These are phyloP conservation scores for Macrotrachela quadricornifera DNA, from an alignment of 1,140 invertebrate genomes.

Conservation along the genomic window DNA sequence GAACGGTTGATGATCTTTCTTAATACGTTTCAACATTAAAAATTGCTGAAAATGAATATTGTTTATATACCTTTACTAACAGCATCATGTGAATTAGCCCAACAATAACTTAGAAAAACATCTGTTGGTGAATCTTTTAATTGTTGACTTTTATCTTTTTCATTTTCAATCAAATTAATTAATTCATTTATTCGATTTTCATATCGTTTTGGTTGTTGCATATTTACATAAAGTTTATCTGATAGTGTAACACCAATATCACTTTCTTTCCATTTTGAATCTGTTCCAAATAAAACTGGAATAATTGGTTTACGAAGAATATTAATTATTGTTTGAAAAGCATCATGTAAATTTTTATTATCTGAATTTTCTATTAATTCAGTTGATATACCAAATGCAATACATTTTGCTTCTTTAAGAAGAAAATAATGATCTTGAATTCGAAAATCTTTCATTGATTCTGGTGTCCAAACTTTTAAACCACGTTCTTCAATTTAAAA, in stretches of 20 bases:
- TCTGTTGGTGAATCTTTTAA: constrained; percentile 2
- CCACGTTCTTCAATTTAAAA: background rate
- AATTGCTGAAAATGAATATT: too few species aligned
- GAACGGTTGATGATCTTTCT: too few species aligned
- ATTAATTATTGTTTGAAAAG: too few species aligned
- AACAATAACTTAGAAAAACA: constrained; percentile 8
- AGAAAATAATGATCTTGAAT: too few species aligned
- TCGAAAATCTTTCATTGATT: background rate
- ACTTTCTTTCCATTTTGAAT: constrained; percentile 17
- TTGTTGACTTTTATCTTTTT: constrained; percentile 9
- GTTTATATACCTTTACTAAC: constrained; percentile 13
- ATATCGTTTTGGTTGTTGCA: constrained; percentile 20
- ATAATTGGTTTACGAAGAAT: too few species aligned
- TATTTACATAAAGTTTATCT: constrained; percentile 22
- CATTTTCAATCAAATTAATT: constrained; percentile 10
- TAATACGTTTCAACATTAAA: too few species aligned
- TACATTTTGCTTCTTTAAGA: too few species aligned
- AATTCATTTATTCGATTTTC: constrained; percentile 16
- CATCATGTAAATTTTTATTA: too few species aligned
- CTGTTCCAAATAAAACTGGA: constrained; percentile 11
- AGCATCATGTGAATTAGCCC: constrained; percentile 20
- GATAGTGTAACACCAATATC: constrained; percentile 19
- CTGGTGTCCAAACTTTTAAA: background rate
- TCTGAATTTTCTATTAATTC: too few species aligned
- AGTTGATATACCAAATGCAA: too few species aligned